Evolutionary conservation across 2,888 invertebrate species (phyloP).

Genomic region (Branchellion lobata): DNA sequence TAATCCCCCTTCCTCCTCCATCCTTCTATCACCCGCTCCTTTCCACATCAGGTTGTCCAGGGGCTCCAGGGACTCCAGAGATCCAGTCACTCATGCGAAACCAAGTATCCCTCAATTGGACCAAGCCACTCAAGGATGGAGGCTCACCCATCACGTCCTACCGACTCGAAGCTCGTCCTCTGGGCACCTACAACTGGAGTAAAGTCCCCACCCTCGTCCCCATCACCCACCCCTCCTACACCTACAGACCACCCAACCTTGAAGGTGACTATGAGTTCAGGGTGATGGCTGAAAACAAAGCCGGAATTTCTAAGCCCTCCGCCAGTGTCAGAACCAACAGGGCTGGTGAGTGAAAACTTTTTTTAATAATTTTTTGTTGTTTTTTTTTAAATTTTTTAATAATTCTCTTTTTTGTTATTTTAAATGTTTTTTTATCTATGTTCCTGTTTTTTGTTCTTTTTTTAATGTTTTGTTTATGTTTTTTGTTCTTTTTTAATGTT

Average conservation of each 20-base stretch:
- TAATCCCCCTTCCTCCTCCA: too few relatives aligned
- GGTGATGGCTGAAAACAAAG: conserved; percentile 78
- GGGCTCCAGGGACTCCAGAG: conserved; percentile 52
- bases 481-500: too few relatives aligned
- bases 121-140: conserved; percentile 54
- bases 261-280: conserved; percentile 76
- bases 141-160: conserved; percentile 55
- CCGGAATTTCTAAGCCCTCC: conserved; percentile 75
- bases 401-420: too few relatives aligned
- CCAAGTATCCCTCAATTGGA: conserved; percentile 51
- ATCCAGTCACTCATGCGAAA: conserved; percentile 51
- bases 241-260: conserved; percentile 53
- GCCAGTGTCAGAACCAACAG: conserved; percentile 48
- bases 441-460: too few relatives aligned
- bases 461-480: too few relatives aligned
- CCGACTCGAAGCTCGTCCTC: conserved; percentile 53
- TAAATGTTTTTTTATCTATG: too few relatives aligned
- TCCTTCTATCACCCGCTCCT: background rate
- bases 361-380: too few relatives aligned
- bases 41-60: conserved; percentile 51
- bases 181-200: conserved; percentile 51
- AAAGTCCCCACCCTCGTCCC: conserved; percentile 45
- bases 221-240: conserved; percentile 50
- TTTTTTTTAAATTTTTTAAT: too few relatives aligned
- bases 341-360: conserved; percentile 48